Conservation (phyloP, 2,888 invertebrate species). For the Cordylochernes scorpioides region DNA sequence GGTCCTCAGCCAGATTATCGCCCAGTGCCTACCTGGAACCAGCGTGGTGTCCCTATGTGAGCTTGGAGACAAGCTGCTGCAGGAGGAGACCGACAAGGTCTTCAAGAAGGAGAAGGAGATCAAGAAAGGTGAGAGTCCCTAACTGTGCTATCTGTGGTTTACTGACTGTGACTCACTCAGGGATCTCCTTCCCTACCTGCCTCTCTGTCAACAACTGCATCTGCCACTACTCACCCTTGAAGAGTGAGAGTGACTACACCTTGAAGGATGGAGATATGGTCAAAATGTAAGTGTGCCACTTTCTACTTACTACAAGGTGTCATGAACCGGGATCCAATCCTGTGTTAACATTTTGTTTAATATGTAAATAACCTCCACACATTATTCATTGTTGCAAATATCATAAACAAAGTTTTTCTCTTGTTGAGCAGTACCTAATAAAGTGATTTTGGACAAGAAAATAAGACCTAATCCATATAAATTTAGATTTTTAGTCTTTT, state of each 20-base stretch:
- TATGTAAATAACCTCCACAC: too few relatives aligned
- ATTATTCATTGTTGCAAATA: too few relatives aligned
- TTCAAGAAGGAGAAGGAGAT: conserved; percentile 96
- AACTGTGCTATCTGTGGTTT: background rate
- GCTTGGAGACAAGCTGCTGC: conserved; percentile 56
- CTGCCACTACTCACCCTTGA: conserved; percentile 90
- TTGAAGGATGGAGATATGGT: conserved; percentile 77
- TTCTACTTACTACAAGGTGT: too few relatives aligned
- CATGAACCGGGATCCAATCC: too few relatives aligned
- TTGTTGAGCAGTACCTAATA: too few relatives aligned
- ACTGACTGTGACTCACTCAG: conserved; percentile 18
- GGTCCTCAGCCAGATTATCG: conserved; percentile 59
- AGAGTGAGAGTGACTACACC: conserved; percentile 59
- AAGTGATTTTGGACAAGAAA: too few relatives aligned
- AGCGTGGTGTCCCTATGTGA: conserved; percentile 76
- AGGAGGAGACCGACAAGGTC: conserved; percentile 77
- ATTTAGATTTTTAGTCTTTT: too few relatives aligned
- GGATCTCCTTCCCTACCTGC: conserved; percentile 92
- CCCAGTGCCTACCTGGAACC: conserved; percentile 57
- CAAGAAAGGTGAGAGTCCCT: conserved; percentile 43
- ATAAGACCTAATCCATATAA: too few relatives aligned
- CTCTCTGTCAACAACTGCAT: conserved; percentile 96
- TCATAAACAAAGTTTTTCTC: too few relatives aligned
- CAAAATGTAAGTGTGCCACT: conserved; percentile 77
- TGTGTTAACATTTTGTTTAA: too few relatives aligned